Conservation (phyloP, 2,113 vertebrate species). For the Callorhinus ursinus region DNA sequence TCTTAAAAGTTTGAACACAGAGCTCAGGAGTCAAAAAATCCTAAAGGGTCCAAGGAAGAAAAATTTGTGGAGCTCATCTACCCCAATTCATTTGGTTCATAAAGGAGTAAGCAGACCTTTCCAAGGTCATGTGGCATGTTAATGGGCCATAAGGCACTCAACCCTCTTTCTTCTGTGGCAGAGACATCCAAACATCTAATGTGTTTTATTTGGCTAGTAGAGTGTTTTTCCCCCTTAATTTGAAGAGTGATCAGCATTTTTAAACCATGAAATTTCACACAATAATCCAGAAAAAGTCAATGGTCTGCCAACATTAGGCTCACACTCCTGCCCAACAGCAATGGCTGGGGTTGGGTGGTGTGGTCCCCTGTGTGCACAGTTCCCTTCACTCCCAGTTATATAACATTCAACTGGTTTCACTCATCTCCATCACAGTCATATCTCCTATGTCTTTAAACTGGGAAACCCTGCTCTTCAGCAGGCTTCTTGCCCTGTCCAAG, state of each 20-base stretch:
- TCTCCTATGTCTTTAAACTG: background rate
- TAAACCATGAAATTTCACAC: slow-evolving; percentile 18
- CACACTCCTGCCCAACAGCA: background rate
- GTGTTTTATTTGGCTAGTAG: background rate
- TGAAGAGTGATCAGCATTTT: slow-evolving; percentile 17
- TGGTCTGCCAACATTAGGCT: background rate
- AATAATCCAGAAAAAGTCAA: background rate
- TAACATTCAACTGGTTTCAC: background rate
- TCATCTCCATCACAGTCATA: background rate
- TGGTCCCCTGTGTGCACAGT: fast-evolving
- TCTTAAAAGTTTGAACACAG: background rate
- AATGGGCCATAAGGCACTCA: background rate
- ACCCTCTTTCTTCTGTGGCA: background rate
- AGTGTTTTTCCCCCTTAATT: background rate
- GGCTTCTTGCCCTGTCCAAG: background rate
- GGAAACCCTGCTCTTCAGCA: background rate
- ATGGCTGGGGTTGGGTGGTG: background rate
- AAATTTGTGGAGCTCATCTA: background rate
- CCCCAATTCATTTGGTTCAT: background rate
- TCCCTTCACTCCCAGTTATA: background rate
- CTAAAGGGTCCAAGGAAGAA: background rate
- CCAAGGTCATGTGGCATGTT: background rate
- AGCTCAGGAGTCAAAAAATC: background rate
- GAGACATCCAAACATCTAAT: background rate
- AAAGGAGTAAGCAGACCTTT: background rate